phyloP scores from a whole-genome alignment of 2,113 vertebrate species.

The Sapayoa aenigma region DNA sequence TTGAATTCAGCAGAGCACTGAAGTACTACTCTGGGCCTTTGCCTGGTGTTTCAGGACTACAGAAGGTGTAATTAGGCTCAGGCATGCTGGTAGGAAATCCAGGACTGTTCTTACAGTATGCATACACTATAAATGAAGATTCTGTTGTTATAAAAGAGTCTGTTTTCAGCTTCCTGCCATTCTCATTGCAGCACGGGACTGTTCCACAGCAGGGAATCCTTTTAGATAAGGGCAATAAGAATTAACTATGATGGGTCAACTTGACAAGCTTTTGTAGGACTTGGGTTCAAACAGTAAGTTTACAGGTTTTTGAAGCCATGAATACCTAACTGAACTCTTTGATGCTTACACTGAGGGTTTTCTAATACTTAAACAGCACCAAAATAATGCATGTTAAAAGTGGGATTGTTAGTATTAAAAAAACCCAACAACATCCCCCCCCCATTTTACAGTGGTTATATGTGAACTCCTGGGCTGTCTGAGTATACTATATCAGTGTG shows the following conservation, averaged over 20 bases:
- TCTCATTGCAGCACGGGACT: not conserved
- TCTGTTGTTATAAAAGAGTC: slow-evolving; percentile 33
- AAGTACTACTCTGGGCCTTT: slow-evolving; percentile 20
- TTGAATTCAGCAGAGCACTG: slow-evolving; percentile 22
- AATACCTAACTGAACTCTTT: slow-evolving; percentile 2
- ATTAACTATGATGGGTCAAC: not conserved
- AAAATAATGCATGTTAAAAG: not conserved
- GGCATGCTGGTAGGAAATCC: slow-evolving; percentile 38
- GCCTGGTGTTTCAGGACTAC: slow-evolving; percentile 12
- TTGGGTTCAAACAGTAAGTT: not conserved
- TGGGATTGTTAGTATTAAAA: not conserved
- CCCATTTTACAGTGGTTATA: not conserved
- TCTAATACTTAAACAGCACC: not conserved
- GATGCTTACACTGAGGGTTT: not conserved
- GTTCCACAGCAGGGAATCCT: slow-evolving; percentile 36
- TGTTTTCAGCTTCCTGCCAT: slow-evolving; percentile 35
- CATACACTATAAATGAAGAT: not conserved
- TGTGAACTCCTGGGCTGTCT: not conserved
- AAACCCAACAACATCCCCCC: not conserved
- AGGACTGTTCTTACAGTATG: not conserved
- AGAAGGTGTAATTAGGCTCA: slow-evolving; percentile 49
- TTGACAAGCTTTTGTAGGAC: not conserved
- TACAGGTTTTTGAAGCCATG: not conserved
- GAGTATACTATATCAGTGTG: not conserved
- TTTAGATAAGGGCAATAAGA: slow-evolving; percentile 13